Evolutionary conservation across 2,113 vertebrate species (phyloP).

Genomic region (Plectropomus leopardus): DNA sequence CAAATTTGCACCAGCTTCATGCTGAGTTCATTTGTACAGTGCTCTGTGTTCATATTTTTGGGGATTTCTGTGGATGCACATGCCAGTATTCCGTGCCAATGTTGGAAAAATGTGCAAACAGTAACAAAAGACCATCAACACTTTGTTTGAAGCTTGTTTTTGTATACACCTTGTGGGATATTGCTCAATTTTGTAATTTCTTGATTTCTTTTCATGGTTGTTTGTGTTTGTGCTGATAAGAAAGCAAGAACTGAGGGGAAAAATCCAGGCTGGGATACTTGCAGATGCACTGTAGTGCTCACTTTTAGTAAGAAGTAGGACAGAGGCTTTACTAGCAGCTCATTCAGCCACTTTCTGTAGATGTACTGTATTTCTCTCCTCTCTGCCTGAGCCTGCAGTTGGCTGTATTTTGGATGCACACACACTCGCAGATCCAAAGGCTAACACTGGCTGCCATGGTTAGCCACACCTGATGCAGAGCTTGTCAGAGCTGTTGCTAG

Average conservation of each 20-base stretch:
- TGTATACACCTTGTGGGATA: no score
- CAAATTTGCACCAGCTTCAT: background rate
- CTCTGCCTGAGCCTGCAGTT: background rate
- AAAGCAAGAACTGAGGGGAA: conserved; percentile 1
- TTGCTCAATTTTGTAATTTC: background rate
- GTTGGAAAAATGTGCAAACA: no score
- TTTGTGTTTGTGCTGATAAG: conserved; percentile 21
- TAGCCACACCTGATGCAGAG: conserved; percentile 87
- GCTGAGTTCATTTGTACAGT: background rate
- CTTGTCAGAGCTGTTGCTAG: conserved; percentile 89
- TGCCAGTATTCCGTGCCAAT: no score
- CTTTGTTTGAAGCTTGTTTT: no score
- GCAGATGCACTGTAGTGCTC: background rate
- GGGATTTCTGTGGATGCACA: background rate
- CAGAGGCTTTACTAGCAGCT: conserved; percentile 1
- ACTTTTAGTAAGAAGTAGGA: conserved; percentile 5
- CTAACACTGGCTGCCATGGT: conserved; percentile 83
- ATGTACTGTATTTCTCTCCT: background rate
- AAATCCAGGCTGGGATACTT: conserved; percentile 1
- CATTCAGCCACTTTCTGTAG: conserved; percentile 10
- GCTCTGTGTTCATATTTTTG: background rate
- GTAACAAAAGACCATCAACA: no score
- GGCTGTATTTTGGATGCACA: conserved; percentile 27
- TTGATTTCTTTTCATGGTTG: background rate
- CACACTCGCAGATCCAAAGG: conserved; percentile 56